phyloP scores from a whole-genome alignment of 1,140 invertebrate species.

The Drosophila repletoides region DNA sequence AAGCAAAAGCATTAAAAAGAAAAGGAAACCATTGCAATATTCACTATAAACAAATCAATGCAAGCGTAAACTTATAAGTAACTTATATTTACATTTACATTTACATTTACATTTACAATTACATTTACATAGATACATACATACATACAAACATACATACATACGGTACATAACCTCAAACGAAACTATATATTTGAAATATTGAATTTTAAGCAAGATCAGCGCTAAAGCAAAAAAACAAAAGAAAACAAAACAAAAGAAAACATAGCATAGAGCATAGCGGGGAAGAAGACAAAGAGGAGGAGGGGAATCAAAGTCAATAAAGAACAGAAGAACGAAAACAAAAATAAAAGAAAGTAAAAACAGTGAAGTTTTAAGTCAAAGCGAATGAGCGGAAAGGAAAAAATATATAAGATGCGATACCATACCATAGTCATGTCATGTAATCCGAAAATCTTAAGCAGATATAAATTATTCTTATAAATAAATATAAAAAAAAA shows the following conservation, averaged over 20 bases:
- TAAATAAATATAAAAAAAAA: slow-evolving; percentile 75
- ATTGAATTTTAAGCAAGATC: slow-evolving; percentile 60
- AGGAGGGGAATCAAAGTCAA: slow-evolving; percentile 39
- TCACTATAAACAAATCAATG: slow-evolving; percentile 62
- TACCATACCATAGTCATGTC: slow-evolving; percentile 79
- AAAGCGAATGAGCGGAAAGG: slow-evolving; percentile 8
- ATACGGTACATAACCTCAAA: too few species aligned
- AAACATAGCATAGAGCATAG: slow-evolving; percentile 33
- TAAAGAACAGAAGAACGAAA: slow-evolving; percentile 16
- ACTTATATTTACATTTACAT: slow-evolving; percentile 15
- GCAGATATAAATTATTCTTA: slow-evolving; percentile 82
- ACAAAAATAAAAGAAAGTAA: neutral
- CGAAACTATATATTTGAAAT: slow-evolving; percentile 54
- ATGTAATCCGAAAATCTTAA: slow-evolving; percentile 73
- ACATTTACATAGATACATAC: too few species aligned
- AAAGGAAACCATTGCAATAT: slow-evolving; percentile 58
- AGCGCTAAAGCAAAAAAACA: slow-evolving; percentile 14
- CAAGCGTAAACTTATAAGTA: slow-evolving; percentile 62
- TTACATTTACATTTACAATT: too few species aligned
- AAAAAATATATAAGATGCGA: slow-evolving; percentile 40
- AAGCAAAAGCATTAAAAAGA: slow-evolving; percentile 49
- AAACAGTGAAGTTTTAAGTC: slow-evolving; percentile 26
- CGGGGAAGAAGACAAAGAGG: neutral
- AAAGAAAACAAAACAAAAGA: slow-evolving; percentile 11
- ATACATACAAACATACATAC: too few species aligned